These are phyloP conservation scores for Nemapogon koenigi DNA, from an alignment of 2,888 invertebrate genomes.

Conservation along the genomic window DNA sequence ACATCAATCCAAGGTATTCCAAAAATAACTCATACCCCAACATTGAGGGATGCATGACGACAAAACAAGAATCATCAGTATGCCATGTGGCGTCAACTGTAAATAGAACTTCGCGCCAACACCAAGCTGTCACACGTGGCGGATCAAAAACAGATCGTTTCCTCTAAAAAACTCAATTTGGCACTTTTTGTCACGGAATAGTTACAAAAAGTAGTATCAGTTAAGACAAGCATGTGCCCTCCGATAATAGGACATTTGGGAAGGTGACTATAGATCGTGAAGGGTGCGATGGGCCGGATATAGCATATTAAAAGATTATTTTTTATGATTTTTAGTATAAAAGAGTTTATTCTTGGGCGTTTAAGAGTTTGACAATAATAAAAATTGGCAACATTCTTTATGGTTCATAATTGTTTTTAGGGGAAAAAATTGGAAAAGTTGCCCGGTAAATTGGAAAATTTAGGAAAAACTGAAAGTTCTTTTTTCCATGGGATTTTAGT, in stretches of 20 bases:
- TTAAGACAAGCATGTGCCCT: constrained; percentile 47
- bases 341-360: too few relatives aligned
- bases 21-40: constrained; percentile 46
- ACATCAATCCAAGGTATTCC: constrained; percentile 40
- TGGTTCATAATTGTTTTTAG: too few relatives aligned
- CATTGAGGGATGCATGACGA: constrained; percentile 55
- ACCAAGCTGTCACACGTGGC: constrained; percentile 57
- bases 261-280: constrained; percentile 52
- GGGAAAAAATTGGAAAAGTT: too few relatives aligned
- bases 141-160: constrained; percentile 58
- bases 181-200: constrained; percentile 42
- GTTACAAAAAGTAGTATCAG: constrained; percentile 44
- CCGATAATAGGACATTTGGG: constrained; percentile 39
- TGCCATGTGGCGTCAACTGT: constrained; percentile 31
- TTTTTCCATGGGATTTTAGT: too few relatives aligned
- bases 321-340: too few relatives aligned
- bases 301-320: too few relatives aligned
- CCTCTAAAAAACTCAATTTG: constrained; percentile 64
- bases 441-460: too few relatives aligned
- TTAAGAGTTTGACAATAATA: too few relatives aligned
- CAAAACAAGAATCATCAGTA: constrained; percentile 51
- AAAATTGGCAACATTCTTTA: too few relatives aligned
- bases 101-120: constrained; percentile 11
- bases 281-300: constrained; percentile 24
- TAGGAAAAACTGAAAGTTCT: too few relatives aligned